phyloP scores from a whole-genome alignment of 2,113 vertebrate species.

The Salvelinus alpinus region DNA sequence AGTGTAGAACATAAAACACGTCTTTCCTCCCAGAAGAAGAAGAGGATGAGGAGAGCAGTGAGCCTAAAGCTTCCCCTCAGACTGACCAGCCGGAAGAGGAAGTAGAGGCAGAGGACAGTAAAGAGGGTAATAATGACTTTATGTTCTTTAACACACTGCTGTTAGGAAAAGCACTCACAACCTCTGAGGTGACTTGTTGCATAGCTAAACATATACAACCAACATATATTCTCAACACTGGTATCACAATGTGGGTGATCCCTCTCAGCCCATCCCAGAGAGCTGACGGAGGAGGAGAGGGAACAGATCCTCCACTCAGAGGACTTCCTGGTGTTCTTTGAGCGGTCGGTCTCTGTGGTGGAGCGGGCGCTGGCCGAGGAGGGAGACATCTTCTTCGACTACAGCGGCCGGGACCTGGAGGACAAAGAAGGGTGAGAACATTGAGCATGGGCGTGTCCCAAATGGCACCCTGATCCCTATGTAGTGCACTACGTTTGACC shows the following conservation, averaged over 20 bases:
- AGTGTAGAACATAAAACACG: not conserved
- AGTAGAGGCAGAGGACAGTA: conserved; percentile 77
- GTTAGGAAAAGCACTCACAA: not conserved
- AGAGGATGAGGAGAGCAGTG: conserved; percentile 83
- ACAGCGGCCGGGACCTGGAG: conserved; percentile 84
- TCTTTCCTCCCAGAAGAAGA: conserved; percentile 78
- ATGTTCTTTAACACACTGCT: not conserved
- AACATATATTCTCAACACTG: too few species aligned
- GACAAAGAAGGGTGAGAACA: conserved; percentile 85
- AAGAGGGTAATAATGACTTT: conserved; percentile 73
- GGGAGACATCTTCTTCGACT: conserved; percentile 89
- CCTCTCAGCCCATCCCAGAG: conserved; percentile 77
- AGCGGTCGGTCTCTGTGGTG: conserved; percentile 83
- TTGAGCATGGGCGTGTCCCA: too few species aligned
- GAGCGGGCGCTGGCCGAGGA: conserved; percentile 86
- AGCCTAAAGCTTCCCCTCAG: conserved; percentile 68
- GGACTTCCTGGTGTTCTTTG: conserved; percentile 88
- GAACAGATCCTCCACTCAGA: conserved; percentile 87
- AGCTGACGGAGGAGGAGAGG: conserved; percentile 88
- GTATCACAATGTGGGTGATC: not conserved
- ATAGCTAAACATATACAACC: too few species aligned
- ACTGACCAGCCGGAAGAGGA: conserved; percentile 76
- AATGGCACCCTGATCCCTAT: too few species aligned
- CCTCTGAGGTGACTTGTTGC: too few species aligned
- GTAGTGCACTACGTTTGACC: too few species aligned